A percentile compares a stretch with the other conserved stretches of the same genome.
phyloP scores from a whole-genome alignment of 2,797 vertebrate species.

The Rhinogobio ventralis region DNA sequence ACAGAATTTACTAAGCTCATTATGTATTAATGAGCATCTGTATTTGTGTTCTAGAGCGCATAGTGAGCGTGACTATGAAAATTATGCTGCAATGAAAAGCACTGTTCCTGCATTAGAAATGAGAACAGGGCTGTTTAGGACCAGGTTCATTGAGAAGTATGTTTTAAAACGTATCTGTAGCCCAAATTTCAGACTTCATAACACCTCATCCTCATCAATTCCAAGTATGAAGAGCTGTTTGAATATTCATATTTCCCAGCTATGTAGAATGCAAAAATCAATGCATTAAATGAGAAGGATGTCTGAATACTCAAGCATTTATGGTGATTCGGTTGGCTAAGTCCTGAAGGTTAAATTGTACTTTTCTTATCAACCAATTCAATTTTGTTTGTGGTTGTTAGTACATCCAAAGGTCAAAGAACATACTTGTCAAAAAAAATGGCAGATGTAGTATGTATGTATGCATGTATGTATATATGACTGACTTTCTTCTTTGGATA shows the following conservation, averaged over 20 bases:
- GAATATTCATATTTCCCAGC: background rate
- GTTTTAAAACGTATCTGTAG: background rate
- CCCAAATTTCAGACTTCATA: background rate
- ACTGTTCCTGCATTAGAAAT: slow-evolving; percentile 27
- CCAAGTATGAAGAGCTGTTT: background rate
- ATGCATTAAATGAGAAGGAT: background rate
- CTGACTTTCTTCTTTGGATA: background rate
- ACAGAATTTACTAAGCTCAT: slow-evolving; percentile 50
- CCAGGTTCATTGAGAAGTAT: background rate
- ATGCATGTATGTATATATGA: background rate
- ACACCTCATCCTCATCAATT: background rate
- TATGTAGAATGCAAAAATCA: background rate
- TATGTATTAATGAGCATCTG: slow-evolving; percentile 60
- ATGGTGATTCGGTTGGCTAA: background rate
- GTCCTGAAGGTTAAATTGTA: background rate
- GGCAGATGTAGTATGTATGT: background rate
- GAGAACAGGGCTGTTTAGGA: background rate
- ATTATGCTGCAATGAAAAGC: slow-evolving; percentile 29
- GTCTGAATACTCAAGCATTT: background rate
- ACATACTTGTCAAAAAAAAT: background rate
- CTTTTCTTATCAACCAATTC: background rate
- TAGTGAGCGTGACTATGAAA: slow-evolving; percentile 34
- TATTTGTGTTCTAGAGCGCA: slow-evolving; percentile 29
- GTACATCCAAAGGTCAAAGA: background rate
- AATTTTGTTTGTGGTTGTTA: background rate